A percentile compares a stretch with the other conserved stretches of the same genome.
These are phyloP conservation scores for Pseudococcus longispinus DNA, from an alignment of 2,888 invertebrate species.

Conservation along the genomic window DNA sequence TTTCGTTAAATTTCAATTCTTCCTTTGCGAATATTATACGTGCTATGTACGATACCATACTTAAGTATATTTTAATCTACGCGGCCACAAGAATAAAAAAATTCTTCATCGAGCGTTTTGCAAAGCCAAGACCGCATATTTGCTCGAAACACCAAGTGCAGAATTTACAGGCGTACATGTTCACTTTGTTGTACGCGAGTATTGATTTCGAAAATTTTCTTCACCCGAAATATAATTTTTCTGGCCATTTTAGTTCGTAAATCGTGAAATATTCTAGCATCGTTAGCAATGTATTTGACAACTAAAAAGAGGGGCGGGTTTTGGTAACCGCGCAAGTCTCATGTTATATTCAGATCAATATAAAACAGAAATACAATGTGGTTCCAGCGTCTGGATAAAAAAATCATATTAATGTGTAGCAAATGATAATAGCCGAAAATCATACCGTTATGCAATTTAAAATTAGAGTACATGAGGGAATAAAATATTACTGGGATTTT, in stretches of 20 bases:
- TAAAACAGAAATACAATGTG: constrained; percentile 55
- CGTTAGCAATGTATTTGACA: constrained; percentile 55
- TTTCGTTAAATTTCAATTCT: background rate
- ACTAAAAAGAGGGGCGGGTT: constrained; percentile 46
- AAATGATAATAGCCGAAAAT: constrained; percentile 25
- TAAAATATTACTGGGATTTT: background rate
- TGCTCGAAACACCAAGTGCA: background rate
- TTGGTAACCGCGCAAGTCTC: constrained; percentile 54
- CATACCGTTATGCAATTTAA: background rate
- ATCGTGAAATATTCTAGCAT: constrained; percentile 53
- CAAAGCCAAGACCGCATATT: background rate
- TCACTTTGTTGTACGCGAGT: background rate
- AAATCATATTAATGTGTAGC: constrained; percentile 27
- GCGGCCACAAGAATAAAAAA: background rate
- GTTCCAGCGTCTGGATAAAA: constrained; percentile 32
- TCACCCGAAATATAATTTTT: constrained; percentile 33
- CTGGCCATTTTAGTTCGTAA: constrained; percentile 29
- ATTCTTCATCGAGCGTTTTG: background rate
- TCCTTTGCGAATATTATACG: background rate
- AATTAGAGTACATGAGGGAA: background rate
- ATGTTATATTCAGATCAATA: constrained; percentile 53
- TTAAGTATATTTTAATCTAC: background rate
- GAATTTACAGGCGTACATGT: background rate
- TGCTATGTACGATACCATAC: background rate
- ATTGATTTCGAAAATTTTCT: constrained; percentile 42